phyloP scores from a whole-genome alignment of 2,113 vertebrate species.

The Lepus timidus region DNA sequence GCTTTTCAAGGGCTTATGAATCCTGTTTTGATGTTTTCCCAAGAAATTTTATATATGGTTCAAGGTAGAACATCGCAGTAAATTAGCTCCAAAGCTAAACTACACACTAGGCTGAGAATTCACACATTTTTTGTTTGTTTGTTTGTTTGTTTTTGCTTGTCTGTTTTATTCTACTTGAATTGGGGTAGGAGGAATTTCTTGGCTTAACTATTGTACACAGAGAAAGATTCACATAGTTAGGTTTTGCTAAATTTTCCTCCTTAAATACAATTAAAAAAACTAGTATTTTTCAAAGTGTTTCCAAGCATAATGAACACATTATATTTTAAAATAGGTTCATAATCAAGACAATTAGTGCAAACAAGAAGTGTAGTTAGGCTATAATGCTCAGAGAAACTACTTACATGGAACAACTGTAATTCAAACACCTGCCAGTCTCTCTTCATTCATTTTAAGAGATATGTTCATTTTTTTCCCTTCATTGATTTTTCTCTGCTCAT shows the following conservation, averaged over 20 bases:
- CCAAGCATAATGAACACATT: neutral
- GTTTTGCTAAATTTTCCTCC: neutral
- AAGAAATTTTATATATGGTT: neutral
- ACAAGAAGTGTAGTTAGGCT: neutral
- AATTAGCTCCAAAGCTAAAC: neutral
- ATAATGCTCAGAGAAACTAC: neutral
- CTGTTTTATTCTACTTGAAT: neutral
- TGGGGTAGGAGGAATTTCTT: neutral
- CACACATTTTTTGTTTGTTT: neutral
- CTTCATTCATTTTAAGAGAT: slow-evolving; percentile 60
- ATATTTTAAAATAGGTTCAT: neutral
- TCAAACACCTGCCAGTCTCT: neutral
- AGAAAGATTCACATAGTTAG: neutral
- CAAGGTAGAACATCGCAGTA: neutral
- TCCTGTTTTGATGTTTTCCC: slow-evolving; percentile 37
- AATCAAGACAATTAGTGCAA: neutral
- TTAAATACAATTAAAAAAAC: neutral
- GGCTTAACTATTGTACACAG: neutral
- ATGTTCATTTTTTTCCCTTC: neutral
- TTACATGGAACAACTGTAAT: slow-evolving; percentile 38
- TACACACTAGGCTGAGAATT: neutral
- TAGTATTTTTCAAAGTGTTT: neutral
- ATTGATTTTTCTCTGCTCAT: slow-evolving; percentile 68
- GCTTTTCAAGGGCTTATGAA: neutral
- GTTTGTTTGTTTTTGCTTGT: too few species aligned